phyloP scores from a whole-genome alignment of 2,888 invertebrate genomes.

The Agonopterix heracliana region DNA sequence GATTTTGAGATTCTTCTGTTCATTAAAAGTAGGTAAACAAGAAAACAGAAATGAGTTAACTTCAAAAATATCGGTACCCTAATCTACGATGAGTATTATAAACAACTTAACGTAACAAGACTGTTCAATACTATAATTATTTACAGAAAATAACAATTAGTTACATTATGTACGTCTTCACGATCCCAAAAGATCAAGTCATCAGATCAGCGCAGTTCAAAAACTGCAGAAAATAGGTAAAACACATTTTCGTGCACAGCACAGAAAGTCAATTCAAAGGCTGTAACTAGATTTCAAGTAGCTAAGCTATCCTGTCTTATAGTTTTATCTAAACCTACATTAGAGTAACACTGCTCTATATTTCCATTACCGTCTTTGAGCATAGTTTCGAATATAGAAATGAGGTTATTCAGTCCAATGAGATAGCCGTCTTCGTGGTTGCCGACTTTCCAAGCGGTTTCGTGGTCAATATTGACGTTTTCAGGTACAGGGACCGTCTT shows the following conservation, averaged over 20 bases:
- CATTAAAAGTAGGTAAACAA: background rate
- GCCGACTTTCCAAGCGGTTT: slow-evolving; percentile 92
- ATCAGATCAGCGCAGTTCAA: slow-evolving; percentile 23
- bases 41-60: slow-evolving; percentile 7
- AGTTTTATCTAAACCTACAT: slow-evolving; percentile 34
- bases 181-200: slow-evolving; percentile 13
- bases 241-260: slow-evolving; percentile 25
- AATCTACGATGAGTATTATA: slow-evolving; percentile 62
- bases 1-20: no score
- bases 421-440: slow-evolving; percentile 98
- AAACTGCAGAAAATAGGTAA: slow-evolving; percentile 27
- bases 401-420: slow-evolving; percentile 92
- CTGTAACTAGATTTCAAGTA: slow-evolving; percentile 46
- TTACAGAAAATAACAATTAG: slow-evolving; percentile 39
- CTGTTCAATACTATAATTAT: slow-evolving; percentile 49
- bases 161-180: slow-evolving; percentile 11
- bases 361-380: slow-evolving; percentile 63
- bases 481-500: slow-evolving; percentile 91
- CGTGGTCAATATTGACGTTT: slow-evolving; percentile 84
- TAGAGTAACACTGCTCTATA: slow-evolving; percentile 50
- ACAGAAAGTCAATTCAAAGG: slow-evolving; percentile 26
- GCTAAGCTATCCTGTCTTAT: slow-evolving; percentile 57
- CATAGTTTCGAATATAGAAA: slow-evolving; percentile 86
- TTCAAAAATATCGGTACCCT: slow-evolving; percentile 45
- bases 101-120: slow-evolving; percentile 47